Evolutionary conservation across 2,888 invertebrate species (phyloP).

Genomic region (Orchestes rusci): DNA sequence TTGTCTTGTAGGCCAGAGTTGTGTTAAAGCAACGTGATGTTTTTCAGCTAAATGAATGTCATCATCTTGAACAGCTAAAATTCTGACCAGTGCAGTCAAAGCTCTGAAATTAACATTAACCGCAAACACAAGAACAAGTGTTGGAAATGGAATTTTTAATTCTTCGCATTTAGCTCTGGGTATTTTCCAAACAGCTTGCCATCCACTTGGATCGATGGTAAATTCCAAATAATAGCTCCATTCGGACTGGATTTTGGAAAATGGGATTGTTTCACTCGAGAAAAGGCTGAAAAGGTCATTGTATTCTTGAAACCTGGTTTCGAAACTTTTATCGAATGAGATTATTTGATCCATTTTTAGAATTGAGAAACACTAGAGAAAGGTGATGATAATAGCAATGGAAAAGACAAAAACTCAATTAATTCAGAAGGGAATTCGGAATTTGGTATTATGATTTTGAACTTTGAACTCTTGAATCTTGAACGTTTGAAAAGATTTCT

Average conservation of each 20-base stretch:
- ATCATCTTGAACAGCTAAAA: conserved; percentile 60
- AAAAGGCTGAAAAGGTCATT: conserved; percentile 48
- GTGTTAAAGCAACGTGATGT: conserved; percentile 53
- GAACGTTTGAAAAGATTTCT: no score
- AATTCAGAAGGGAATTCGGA: no score
- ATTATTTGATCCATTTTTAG: conserved; percentile 54
- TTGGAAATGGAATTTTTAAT: conserved; percentile 58
- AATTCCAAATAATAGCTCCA: conserved; percentile 54
- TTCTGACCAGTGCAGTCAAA: conserved; percentile 51
- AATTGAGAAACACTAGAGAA: no score
- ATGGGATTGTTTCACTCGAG: conserved; percentile 43
- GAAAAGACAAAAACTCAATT: no score
- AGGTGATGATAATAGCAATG: no score
- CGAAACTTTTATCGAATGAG: conserved; percentile 51
- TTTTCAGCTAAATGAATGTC: conserved; percentile 54
- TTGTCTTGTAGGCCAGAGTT: conserved; percentile 58
- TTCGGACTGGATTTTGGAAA: conserved; percentile 47
- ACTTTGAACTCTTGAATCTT: no score
- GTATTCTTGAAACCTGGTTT: conserved; percentile 50
- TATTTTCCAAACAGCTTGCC: conserved; percentile 66
- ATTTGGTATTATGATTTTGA: no score
- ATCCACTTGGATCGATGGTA: conserved; percentile 57
- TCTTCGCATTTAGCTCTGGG: conserved; percentile 57
- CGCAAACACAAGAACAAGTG: conserved; percentile 54
- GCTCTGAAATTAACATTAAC: conserved; percentile 51